Percentiles rank a stretch among this genome's conserved stretches.
Conservation (phyloP, 2,113 vertebrate species). For the Eptatretus burgeri region DNA sequence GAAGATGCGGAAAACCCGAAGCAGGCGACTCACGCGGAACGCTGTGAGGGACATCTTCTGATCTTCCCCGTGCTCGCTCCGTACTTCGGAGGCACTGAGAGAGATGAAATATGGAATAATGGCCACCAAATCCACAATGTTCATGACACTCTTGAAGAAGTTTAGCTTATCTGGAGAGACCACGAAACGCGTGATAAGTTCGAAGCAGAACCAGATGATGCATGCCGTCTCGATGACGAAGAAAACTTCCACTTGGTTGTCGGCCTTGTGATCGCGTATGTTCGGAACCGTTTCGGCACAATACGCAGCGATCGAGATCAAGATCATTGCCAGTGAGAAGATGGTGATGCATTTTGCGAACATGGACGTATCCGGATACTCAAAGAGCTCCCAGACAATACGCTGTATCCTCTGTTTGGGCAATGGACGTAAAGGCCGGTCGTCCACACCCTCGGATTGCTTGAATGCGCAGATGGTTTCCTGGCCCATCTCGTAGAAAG, state of each 20-base stretch:
- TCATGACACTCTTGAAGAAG: slow-evolving; percentile 3
- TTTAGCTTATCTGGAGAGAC: neutral
- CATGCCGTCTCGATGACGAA: neutral
- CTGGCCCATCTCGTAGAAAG: slow-evolving; percentile 5
- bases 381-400: neutral
- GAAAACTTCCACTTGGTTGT: neutral
- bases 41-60: neutral
- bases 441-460: neutral
- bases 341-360: neutral
- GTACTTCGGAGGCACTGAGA: neutral
- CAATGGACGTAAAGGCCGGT: neutral
- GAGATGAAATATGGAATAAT: neutral
- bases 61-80: neutral
- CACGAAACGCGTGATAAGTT: neutral
- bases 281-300: slow-evolving; percentile 1
- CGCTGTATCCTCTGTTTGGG: neutral
- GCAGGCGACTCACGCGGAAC: slow-evolving; percentile 3
- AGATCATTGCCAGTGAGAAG: neutral
- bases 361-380: slow-evolving; percentile 1
- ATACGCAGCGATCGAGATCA: neutral
- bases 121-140: neutral
- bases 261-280: too few relatives aligned
- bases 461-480: neutral
- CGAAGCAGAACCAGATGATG: slow-evolving; percentile 3
- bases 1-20: slow-evolving; percentile 2